A percentile compares a stretch with the other conserved stretches of the same genome.
phyloP scores from a whole-genome alignment of 1,140 invertebrate genomes.

The Lordiphosa collinella region DNA sequence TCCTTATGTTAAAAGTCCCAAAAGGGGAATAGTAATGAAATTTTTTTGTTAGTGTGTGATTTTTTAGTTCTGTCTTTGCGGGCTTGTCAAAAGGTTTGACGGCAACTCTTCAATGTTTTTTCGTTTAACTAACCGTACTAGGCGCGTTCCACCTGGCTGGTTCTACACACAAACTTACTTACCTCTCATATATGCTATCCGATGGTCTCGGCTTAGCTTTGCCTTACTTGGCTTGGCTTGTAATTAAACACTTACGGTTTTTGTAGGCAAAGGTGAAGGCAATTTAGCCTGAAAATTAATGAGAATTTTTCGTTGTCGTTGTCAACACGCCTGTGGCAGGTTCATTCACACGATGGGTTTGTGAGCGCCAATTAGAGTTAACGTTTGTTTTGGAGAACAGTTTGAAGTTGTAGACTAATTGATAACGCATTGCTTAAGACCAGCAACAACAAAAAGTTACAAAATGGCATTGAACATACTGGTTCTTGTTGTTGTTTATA shows the following conservation, averaged over 20 bases:
- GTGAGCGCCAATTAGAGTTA: slow-evolving; percentile 57
- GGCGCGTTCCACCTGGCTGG: slow-evolving; percentile 66
- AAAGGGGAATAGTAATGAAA: slow-evolving; percentile 57
- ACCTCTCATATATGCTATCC: slow-evolving; percentile 36
- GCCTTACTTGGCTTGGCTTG: slow-evolving; percentile 34
- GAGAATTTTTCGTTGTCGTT: slow-evolving; percentile 24
- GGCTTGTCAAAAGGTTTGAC: slow-evolving; percentile 59
- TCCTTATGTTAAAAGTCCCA: slow-evolving; percentile 10
- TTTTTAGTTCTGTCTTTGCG: slow-evolving; percentile 3
- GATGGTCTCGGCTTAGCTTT: slow-evolving; percentile 39
- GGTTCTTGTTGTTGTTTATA: background rate
- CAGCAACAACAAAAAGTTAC: slow-evolving; percentile 23
- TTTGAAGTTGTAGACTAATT: too few relatives aligned
- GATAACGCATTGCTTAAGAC: too few relatives aligned
- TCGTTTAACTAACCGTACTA: slow-evolving; percentile 71
- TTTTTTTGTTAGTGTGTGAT: slow-evolving; percentile 38
- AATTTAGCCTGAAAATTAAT: slow-evolving; percentile 46
- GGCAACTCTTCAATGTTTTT: slow-evolving; percentile 21
- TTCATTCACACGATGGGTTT: slow-evolving; percentile 39
- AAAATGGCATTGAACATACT: slow-evolving; percentile 16
- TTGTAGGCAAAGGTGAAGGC: slow-evolving; percentile 5
- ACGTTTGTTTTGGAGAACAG: slow-evolving; percentile 35
- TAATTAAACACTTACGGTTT: slow-evolving; percentile 15
- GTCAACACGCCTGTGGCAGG: slow-evolving; percentile 31
- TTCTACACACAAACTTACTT: slow-evolving; percentile 11